A percentile compares a stretch with the other conserved stretches of the same genome.
Evolutionary conservation across 1,140 invertebrate species (phyloP).

Genomic region (Brachionus rubens): DNA sequence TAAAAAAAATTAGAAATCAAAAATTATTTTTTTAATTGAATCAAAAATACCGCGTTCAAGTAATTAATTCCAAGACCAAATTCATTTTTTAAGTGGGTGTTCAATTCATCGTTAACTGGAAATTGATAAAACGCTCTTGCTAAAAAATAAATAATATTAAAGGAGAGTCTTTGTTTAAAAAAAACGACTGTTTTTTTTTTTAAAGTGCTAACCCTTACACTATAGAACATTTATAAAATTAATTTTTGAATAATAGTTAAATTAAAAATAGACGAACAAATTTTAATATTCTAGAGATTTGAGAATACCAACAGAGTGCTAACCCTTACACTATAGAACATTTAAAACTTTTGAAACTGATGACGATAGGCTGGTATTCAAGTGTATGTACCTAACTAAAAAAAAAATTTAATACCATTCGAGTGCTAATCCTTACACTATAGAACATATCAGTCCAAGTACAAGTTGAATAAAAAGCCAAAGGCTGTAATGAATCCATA

Average conservation of each 20-base stretch:
- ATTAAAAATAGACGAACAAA: too few species aligned
- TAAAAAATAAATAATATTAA: not conserved
- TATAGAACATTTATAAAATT: not conserved
- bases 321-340: constrained; percentile 20
- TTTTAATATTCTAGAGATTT: too few species aligned
- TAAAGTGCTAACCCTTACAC: not conserved
- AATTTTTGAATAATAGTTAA: not conserved
- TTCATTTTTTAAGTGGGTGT: constrained; percentile 17
- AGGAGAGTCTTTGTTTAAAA: not conserved
- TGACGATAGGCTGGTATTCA: too few species aligned
- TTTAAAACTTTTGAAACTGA: not conserved
- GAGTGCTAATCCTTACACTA: too few species aligned
- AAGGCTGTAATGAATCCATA: too few species aligned
- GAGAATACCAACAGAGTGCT: too few species aligned
- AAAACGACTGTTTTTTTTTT: constrained; percentile 2
- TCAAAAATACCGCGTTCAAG: constrained; percentile 23
- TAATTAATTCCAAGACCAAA: constrained; percentile 26
- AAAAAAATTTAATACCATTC: too few species aligned
- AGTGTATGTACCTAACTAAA: too few species aligned
- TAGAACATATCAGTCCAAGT: too few species aligned
- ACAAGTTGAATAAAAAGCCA: too few species aligned
- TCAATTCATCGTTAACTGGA: constrained; percentile 1
- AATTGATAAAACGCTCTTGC: not conserved
- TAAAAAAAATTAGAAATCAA: not conserved
- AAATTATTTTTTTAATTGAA: not conserved